phyloP scores from a whole-genome alignment of 2,888 invertebrate genomes.

The Encarsia formosa region DNA sequence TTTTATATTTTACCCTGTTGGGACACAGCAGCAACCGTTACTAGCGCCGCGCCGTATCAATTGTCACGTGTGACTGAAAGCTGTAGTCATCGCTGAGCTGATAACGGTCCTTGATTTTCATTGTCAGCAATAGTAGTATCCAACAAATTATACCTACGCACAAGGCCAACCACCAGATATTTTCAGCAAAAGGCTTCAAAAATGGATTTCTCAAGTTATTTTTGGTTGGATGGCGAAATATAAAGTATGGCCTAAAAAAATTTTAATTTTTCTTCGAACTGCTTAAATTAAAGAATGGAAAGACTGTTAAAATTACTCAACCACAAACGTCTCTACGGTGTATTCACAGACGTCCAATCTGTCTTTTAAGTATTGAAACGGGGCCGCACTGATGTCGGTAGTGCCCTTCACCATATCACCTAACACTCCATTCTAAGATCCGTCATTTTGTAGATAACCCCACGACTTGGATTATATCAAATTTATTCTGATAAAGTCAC shows the following conservation, averaged over 20 bases:
- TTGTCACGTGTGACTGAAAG: too few species aligned
- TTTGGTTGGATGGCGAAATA: constrained; percentile 65
- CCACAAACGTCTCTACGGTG: constrained; percentile 61
- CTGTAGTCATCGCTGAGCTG: too few species aligned
- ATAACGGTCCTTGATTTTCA: constrained; percentile 32
- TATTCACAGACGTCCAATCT: constrained; percentile 57
- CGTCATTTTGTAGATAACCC: constrained; percentile 41
- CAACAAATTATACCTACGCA: constrained; percentile 37
- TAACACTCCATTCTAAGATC: constrained; percentile 37
- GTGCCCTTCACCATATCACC: constrained; percentile 39
- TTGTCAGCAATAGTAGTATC: constrained; percentile 29
- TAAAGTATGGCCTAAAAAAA: constrained; percentile 56
- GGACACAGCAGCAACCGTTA: constrained; percentile 51
- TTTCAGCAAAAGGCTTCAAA: constrained; percentile 58
- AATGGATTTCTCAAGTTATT: constrained; percentile 61
- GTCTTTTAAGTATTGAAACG: constrained; percentile 61
- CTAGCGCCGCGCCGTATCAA: constrained; percentile 46
- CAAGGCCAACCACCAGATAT: constrained; percentile 58
- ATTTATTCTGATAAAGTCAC: too few species aligned
- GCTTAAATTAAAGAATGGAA: too few species aligned
- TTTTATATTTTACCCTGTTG: constrained; percentile 56
- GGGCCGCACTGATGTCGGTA: constrained; percentile 65
- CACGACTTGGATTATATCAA: constrained; percentile 34
- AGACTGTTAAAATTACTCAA: too few species aligned
- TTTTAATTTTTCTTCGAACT: constrained; percentile 56